Base-by-base conservation (phyloP, 2,888 invertebrate genomes). In the Synergus gifuensis region DNA sequence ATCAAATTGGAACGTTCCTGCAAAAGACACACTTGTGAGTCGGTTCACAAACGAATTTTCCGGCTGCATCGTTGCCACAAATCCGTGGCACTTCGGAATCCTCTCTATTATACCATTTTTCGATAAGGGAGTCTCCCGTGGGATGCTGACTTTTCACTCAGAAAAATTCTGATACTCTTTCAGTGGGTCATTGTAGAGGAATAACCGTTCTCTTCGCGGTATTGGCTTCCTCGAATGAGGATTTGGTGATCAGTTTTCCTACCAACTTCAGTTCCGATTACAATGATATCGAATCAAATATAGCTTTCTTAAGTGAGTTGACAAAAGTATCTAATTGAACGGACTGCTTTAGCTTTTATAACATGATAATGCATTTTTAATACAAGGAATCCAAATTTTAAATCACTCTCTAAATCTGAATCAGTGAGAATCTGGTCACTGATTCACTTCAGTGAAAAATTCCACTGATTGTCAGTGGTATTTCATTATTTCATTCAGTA, bases 151-250 rank as follows among this genome's bases (percentile, higher is more conserved):
- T 86, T 83, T 81, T 81, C 79, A 77, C 79, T 76, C 63, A 79
- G 78, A 62, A 81, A 86, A 83, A 81, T 69, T 28, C 22, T 42
- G 66, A 42, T 28, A 44, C 46, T 46, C 18, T 46, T 22, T 22
- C 18, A 14, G 18, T 46, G 14, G 5, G 22, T 7, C 44, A 67
- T 67, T 46, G 67, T 67, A 67, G 5, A 54, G 12, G 76, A 80
- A 69, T 80, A 81, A 80, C 80, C 80, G 82, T 79, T 86, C 83
- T 81, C 83, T 86, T 36, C 81, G 58, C 79, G 85, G 81, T 86
- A 86, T 85, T 82, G 82, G 77, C 58, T 69, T 66, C 76, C 81
- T 79, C 49, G 80, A 62, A 42, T 79, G 76, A 79, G 46, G 76
- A 62, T 78, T 42, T 81, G 49, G 76, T 60, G 76, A 78, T 54